Evolutionary conservation across 2,888 invertebrate species (phyloP), one percentile per base, ranked within the genome.

Genomic region (Ennomos erosarius): DNA sequence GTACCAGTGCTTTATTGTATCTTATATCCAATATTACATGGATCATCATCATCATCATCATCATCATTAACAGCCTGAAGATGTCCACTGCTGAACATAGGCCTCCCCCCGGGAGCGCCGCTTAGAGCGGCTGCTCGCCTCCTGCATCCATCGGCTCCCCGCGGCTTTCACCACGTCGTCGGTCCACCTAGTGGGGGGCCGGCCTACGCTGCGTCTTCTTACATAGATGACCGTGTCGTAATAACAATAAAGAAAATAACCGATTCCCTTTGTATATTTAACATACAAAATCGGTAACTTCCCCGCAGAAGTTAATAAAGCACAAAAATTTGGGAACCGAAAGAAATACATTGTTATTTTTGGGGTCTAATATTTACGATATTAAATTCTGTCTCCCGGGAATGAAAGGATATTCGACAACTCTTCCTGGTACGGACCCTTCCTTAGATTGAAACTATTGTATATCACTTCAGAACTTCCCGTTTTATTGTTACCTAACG

Each of bases 331-430:
- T 69, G 66, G 69, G 64, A 69, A 69, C 64, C 65, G 63, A 52
- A 66, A 65, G 60, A 68, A 74, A 74, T 65, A 67, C 64, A 70
- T 69, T 73, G 73, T 71, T 75, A 73, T 75, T 75, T 71, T 51
- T 59, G 63, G 61, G 68, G 68, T 69, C 70, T 73, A 69, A 76
- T 74, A 72, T 76, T 75, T 74, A 75, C 69, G 74, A 75, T 75
- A 76, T 76, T 76, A 76, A 75, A 75, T 75, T 74, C 71, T 73
- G 74, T 73, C 74, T 69, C 67, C 52, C 40, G 70, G 65, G 76
- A 70, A 66, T 57, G 56, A 55, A 62, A 60, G 61, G 67, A 65
- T 66, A 70, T 60, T 60, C 59, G 64, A 67, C 65, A 71, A 69
- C 65, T 66, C 65, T 64, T 60, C 55, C 64, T 59, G 52, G 56